A percentile compares a stretch with the other conserved stretches of the same genome.
phyloP scores from a whole-genome alignment of 2,888 invertebrate species.

The Drosophila mayaguana region DNA sequence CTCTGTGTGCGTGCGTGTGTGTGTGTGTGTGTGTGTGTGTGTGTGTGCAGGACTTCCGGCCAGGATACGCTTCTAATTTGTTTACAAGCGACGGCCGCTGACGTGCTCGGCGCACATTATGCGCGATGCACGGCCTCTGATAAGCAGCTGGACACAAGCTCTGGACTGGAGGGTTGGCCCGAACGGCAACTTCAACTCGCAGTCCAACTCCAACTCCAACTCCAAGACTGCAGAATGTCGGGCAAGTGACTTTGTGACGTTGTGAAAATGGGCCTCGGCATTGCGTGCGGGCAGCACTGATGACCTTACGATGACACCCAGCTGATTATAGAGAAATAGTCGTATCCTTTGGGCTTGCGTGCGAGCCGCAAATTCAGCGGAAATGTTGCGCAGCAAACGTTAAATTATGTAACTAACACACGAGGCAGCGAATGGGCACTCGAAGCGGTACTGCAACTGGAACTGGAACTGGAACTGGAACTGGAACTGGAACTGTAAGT shows the following conservation, averaged over 20 bases:
- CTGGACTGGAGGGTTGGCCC: slow-evolving; percentile 12
- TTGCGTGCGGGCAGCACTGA: slow-evolving; percentile 69
- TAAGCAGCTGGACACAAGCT: slow-evolving; percentile 66
- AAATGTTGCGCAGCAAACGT: slow-evolving; percentile 74
- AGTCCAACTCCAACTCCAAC: not conserved
- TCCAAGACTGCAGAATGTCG: not conserved
- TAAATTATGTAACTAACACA: slow-evolving; percentile 76
- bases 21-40: slow-evolving; percentile 14
- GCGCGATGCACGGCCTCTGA: slow-evolving; percentile 67
- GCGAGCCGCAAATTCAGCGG: slow-evolving; percentile 72
- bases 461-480: slow-evolving; percentile 11
- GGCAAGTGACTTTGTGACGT: slow-evolving; percentile 51
- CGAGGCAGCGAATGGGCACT: slow-evolving; percentile 14
- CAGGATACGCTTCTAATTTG: slow-evolving; percentile 79
- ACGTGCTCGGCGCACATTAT: slow-evolving; percentile 73
- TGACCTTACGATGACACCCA: slow-evolving; percentile 84
- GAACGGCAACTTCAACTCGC: not conserved
- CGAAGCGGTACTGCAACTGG: slow-evolving; percentile 18
- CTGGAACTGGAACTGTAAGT: not conserved
- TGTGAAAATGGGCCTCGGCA: slow-evolving; percentile 27
- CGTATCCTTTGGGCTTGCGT: slow-evolving; percentile 57
- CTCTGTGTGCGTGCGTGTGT: slow-evolving; percentile 10
- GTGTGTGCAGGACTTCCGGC: slow-evolving; percentile 63
- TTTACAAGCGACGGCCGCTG: slow-evolving; percentile 68
- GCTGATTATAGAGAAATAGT: slow-evolving; percentile 75